phyloP scores from a whole-genome alignment of 2,113 vertebrate genomes.

The Pantherophis guttatus region DNA sequence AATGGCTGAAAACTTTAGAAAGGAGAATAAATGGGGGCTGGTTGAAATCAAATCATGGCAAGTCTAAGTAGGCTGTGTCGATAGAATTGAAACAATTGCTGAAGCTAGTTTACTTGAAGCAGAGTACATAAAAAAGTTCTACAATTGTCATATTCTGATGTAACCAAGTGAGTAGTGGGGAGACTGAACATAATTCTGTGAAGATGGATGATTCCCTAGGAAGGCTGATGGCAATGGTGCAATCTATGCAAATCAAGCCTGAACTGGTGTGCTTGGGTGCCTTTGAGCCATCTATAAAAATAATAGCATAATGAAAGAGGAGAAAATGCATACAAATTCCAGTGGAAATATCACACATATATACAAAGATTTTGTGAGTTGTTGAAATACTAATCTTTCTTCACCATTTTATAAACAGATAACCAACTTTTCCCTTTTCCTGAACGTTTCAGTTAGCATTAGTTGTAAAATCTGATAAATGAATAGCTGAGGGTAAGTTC shows the following conservation, averaged over 20 bases:
- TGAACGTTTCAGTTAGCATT: not conserved
- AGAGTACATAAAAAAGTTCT: not conserved
- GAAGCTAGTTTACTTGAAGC: conserved; percentile 12
- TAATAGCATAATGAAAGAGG: not conserved
- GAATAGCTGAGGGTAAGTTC: not conserved
- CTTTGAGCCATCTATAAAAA: conserved; percentile 4
- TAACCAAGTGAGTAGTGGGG: not conserved
- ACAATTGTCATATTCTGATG: not conserved
- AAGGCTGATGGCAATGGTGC: not conserved
- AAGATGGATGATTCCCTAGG: conserved; percentile 9
- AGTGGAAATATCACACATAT: not conserved
- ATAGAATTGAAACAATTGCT: conserved; percentile 1
- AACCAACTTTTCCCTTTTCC: not conserved
- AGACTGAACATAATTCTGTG: not conserved
- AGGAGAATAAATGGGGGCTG: not conserved
- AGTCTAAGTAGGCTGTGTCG: not conserved
- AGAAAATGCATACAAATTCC: not conserved
- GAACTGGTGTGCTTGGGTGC: not conserved
- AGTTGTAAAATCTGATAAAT: not conserved
- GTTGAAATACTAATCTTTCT: not conserved
- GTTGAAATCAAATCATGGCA: not conserved
- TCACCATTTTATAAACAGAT: not conserved
- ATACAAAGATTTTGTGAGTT: not conserved
- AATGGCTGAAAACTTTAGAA: not conserved
- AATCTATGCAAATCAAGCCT: conserved; percentile 1